These are phyloP conservation scores for Melitaea athalia DNA, from an alignment of 2,888 invertebrate genomes.

Conservation along the genomic window DNA sequence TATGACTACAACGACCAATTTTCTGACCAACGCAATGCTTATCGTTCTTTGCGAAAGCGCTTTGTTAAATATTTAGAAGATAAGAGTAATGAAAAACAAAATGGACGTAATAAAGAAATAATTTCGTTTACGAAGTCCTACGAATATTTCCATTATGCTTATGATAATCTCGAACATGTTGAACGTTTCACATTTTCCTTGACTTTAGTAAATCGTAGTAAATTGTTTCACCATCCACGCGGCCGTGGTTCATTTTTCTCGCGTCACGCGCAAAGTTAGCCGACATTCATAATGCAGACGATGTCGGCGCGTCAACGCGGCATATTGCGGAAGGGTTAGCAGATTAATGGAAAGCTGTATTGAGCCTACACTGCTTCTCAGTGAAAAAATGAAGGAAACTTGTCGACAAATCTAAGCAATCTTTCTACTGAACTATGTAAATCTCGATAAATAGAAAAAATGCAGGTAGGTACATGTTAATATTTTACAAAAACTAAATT, in stretches of 20 bases:
- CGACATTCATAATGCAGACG: conserved; percentile 78
- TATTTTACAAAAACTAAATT: no score
- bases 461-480: no score
- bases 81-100: no score
- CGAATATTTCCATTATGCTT: background rate
- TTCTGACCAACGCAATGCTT: no score
- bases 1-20: background rate
- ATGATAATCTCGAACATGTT: background rate
- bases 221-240: conserved; percentile 69
- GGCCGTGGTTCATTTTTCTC: conserved; percentile 79
- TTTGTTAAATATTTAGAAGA: no score
- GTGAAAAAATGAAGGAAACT: conserved; percentile 4
- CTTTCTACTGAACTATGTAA: background rate
- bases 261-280: conserved; percentile 74
- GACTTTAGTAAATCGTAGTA: conserved; percentile 62
- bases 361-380: conserved; percentile 23
- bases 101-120: no score
- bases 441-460: background rate
- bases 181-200: conserved; percentile 4
- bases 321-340: conserved; percentile 74
- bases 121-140: background rate
- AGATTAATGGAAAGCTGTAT: conserved; percentile 40
- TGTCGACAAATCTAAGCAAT: background rate
- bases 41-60: no score
- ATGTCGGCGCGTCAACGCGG: conserved; percentile 78